A percentile compares a stretch with the other conserved stretches of the same genome.
Evolutionary conservation across 2,113 vertebrate genomes (phyloP).

Genomic region (Onychostoma macrolepis): DNA sequence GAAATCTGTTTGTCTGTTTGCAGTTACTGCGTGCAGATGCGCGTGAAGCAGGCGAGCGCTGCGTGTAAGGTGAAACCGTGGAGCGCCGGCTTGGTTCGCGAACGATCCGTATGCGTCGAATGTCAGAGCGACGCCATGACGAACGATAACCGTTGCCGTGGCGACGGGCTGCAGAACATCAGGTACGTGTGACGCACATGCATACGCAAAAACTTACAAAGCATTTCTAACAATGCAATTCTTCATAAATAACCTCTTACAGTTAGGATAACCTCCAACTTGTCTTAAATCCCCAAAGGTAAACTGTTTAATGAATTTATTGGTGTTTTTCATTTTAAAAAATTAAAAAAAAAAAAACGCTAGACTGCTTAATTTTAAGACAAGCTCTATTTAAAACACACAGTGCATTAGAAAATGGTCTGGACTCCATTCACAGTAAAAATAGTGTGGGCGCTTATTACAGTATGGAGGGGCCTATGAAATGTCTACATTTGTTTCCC

Average conservation of each 20-base stretch:
- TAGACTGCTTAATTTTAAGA: neutral
- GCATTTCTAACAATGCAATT: neutral
- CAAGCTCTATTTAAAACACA: no score
- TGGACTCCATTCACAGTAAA: no score
- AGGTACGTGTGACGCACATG: conserved; percentile 67
- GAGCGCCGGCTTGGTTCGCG: conserved; percentile 75
- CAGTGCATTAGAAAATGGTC: no score
- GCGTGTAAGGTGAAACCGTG: conserved; percentile 75
- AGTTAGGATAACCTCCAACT: neutral
- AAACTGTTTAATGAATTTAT: neutral
- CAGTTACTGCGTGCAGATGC: conserved; percentile 83
- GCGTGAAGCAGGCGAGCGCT: conserved; percentile 74
- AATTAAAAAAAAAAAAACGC: no score
- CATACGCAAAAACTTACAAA: neutral
- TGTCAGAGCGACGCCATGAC: conserved; percentile 75
- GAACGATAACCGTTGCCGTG: conserved; percentile 70
- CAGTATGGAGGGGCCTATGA: no score
- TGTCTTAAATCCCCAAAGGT: neutral
- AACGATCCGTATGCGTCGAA: conserved; percentile 76
- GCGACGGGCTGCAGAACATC: conserved; percentile 75
- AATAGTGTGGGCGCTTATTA: no score
- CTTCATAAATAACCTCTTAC: no score
- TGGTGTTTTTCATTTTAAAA: neutral
- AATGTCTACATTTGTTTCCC: no score
- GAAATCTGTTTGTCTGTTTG: neutral